A percentile compares a stretch with the other conserved stretches of the same genome.
These are phyloP conservation scores for Mionectes olivaceus DNA, from an alignment of 2,797 vertebrate genomes.

Conservation along the genomic window DNA sequence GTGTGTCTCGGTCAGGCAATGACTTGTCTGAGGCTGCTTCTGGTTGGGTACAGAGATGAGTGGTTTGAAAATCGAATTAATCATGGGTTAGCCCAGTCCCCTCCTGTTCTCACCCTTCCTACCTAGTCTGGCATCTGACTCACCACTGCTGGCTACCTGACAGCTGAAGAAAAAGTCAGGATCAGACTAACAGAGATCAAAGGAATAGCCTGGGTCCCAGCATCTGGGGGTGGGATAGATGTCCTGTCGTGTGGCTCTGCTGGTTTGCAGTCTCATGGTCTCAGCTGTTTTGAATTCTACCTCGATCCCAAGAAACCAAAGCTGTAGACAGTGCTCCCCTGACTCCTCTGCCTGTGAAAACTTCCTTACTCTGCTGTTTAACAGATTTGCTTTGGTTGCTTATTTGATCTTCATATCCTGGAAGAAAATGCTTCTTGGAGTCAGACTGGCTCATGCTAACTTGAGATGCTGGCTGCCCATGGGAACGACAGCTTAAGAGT, in stretches of 20 bases:
- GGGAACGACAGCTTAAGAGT: not conserved
- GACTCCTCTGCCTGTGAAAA: not conserved
- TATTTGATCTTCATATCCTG: not conserved
- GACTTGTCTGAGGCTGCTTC: slow-evolving; percentile 30
- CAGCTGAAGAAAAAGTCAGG: slow-evolving; percentile 15
- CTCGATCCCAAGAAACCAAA: not conserved
- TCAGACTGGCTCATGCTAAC: not conserved
- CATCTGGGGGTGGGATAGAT: not conserved
- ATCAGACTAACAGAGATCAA: slow-evolving; percentile 42
- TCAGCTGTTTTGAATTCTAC: slow-evolving; percentile 31
- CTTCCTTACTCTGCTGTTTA: not conserved
- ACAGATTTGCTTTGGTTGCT: not conserved
- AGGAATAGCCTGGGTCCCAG: not conserved
- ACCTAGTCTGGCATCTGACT: slow-evolving; percentile 37
- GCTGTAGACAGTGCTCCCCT: not conserved
- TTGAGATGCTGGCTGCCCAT: not conserved
- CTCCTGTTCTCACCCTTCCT: slow-evolving; percentile 24
- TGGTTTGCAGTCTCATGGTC: not conserved
- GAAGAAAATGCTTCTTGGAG: not conserved
- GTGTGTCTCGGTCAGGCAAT: slow-evolving; percentile 7
- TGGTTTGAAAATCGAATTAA: not conserved
- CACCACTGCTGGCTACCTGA: slow-evolving; percentile 17
- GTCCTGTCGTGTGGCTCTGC: not conserved
- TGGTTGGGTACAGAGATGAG: not conserved
- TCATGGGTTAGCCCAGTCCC: not conserved